These are phyloP conservation scores for Calliphora vicina DNA, from an alignment of 1,140 invertebrate species.

Conservation along the genomic window DNA sequence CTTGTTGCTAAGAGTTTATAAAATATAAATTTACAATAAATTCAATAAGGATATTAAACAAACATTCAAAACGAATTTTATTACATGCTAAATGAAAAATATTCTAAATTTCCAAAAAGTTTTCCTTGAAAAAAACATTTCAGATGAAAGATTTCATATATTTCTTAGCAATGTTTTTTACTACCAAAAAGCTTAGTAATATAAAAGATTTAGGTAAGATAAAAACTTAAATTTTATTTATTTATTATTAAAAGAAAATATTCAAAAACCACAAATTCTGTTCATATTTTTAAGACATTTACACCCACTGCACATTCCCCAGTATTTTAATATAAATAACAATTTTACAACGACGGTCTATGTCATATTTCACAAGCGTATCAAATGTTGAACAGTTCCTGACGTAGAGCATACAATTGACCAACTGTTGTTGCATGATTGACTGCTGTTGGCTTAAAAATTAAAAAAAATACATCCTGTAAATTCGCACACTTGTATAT, in stretches of 20 bases:
- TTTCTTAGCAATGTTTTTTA: no score
- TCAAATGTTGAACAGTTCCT: not conserved
- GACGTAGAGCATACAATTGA: not conserved
- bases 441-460: slow-evolving; percentile 23
- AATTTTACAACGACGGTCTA: not conserved
- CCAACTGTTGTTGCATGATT: slow-evolving; percentile 28
- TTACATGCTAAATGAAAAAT: not conserved
- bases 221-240: no score
- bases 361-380: not conserved
- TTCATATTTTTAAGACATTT: no score
- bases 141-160: no score
- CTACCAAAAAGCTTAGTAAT: no score
- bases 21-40: slow-evolving; percentile 5
- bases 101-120: no score
- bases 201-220: no score
- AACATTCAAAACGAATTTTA: not conserved
- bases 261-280: no score
- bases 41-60: not conserved
- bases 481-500: not conserved
- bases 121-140: not conserved
- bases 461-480: not conserved
- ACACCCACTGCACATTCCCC: not conserved
- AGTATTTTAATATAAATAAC: not conserved
- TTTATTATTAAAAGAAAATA: no score
- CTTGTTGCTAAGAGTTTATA: slow-evolving; percentile 7